Conservation (phyloP, 2,888 invertebrate species). For the Stenchaetothrips biformis region DNA sequence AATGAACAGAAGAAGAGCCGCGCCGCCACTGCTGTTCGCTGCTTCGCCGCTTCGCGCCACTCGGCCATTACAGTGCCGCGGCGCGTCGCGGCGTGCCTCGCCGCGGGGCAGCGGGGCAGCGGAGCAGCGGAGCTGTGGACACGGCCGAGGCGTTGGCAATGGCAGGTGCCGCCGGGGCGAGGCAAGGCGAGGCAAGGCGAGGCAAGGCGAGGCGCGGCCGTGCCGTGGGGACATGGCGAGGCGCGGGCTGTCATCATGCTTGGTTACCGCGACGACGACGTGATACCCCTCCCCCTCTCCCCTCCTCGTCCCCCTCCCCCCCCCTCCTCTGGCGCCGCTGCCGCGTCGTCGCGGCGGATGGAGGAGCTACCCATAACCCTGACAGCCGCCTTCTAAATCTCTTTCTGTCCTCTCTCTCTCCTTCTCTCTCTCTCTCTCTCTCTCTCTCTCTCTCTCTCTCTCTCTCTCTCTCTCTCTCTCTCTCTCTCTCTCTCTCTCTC, state of each 20-base stretch:
- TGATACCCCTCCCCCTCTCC: background rate
- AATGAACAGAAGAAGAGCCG: constrained; percentile 2
- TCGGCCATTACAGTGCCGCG: background rate
- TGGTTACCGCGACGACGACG: constrained; percentile 1
- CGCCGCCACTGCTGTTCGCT: no score
- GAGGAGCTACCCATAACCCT: no score
- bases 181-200: background rate
- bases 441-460: background rate
- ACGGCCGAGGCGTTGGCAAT: background rate
- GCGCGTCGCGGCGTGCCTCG: background rate
- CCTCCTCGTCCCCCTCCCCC: background rate
- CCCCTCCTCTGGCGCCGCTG: background rate
- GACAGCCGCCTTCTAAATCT: no score
- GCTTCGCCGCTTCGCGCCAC: background rate
- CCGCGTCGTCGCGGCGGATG: no score
- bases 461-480: background rate
- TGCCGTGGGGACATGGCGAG: background rate
- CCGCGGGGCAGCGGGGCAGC: background rate
- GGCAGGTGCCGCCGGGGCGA: background rate
- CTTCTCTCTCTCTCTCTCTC: background rate
- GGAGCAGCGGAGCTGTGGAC: background rate
- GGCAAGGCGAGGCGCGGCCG: background rate
- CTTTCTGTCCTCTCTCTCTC: background rate
- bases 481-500: background rate
- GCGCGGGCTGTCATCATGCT: constrained; percentile 15